Evolutionary conservation across 2,113 vertebrate genomes (phyloP).

Genomic region (Gnathonemus longibarbis): DNA sequence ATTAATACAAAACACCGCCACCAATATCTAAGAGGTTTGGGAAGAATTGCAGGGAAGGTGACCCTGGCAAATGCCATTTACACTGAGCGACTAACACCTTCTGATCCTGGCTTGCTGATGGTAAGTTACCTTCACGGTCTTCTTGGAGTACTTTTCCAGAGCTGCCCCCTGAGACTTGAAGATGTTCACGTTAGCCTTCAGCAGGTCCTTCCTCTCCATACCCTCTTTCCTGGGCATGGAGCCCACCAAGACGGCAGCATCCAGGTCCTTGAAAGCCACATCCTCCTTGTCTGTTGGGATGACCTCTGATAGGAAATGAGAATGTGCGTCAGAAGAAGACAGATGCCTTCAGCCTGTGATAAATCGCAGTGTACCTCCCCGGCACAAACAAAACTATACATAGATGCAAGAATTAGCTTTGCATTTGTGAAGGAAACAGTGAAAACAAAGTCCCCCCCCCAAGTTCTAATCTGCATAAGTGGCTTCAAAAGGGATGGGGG

Average conservation of each 20-base stretch:
- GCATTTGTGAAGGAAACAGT: background rate
- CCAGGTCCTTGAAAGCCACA: slow-evolving; percentile 77
- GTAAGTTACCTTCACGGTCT: slow-evolving; percentile 71
- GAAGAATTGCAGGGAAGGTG: background rate
- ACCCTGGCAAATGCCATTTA: background rate
- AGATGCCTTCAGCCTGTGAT: background rate
- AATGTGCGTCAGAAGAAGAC: background rate
- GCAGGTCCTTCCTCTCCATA: slow-evolving; percentile 82
- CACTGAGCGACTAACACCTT: background rate
- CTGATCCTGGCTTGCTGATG: background rate
- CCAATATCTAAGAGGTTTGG: background rate
- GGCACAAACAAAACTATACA: background rate
- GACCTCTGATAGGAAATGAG: slow-evolving; percentile 57
- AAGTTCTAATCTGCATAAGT: background rate
- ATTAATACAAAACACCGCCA: background rate
- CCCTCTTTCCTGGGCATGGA: slow-evolving; percentile 84
- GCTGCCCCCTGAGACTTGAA: slow-evolving; percentile 79
- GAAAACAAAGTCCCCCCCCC: background rate
- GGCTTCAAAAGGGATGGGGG: background rate
- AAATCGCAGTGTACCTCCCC: background rate
- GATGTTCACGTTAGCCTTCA: slow-evolving; percentile 81
- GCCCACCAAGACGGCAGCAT: slow-evolving; percentile 75
- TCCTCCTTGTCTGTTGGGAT: slow-evolving; percentile 79
- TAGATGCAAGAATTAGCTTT: background rate
- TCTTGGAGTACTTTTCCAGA: slow-evolving; percentile 79